phyloP scores from a whole-genome alignment of 2,888 invertebrate genomes.

The Ommatoiulus sabulosus region DNA sequence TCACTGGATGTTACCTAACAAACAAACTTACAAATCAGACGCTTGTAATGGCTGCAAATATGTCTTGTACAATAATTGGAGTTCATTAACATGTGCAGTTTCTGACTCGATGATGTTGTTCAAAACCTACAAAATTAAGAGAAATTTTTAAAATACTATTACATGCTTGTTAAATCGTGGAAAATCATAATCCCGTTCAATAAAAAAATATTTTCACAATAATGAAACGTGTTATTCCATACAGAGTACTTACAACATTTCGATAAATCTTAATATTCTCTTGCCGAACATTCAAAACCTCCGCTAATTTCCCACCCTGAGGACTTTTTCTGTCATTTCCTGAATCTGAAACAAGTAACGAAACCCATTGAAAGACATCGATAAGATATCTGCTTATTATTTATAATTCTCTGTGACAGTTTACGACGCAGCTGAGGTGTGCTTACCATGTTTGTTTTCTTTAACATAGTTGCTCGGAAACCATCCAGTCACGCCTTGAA shows the following conservation, averaged over 20 bases:
- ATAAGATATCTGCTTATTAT: too few species aligned
- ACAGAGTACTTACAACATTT: conserved; percentile 65
- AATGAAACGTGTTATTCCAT: background rate
- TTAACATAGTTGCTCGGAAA: conserved; percentile 98
- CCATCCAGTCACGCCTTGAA: conserved; percentile 96
- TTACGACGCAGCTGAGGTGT: background rate
- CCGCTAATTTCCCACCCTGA: conserved; percentile 46
- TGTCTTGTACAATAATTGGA: conserved; percentile 85
- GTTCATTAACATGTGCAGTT: conserved; percentile 88
- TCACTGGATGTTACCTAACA: conserved; percentile 47
- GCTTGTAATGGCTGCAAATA: conserved; percentile 89
- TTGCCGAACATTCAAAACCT: conserved; percentile 62
- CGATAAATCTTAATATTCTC: conserved; percentile 67
- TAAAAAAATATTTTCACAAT: background rate
- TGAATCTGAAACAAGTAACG: background rate
- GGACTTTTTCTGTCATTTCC: conserved; percentile 14
- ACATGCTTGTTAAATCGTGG: too few species aligned
- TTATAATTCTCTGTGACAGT: too few species aligned
- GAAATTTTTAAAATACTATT: background rate
- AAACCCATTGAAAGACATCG: too few species aligned
- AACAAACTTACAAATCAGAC: conserved; percentile 82
- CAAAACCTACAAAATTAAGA: conserved; percentile 72
- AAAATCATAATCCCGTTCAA: too few species aligned
- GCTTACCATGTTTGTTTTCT: conserved; percentile 79
- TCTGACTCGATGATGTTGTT: conserved; percentile 94